Conservation (phyloP, 2,888 invertebrate species). For the Beris chalybata region DNA sequence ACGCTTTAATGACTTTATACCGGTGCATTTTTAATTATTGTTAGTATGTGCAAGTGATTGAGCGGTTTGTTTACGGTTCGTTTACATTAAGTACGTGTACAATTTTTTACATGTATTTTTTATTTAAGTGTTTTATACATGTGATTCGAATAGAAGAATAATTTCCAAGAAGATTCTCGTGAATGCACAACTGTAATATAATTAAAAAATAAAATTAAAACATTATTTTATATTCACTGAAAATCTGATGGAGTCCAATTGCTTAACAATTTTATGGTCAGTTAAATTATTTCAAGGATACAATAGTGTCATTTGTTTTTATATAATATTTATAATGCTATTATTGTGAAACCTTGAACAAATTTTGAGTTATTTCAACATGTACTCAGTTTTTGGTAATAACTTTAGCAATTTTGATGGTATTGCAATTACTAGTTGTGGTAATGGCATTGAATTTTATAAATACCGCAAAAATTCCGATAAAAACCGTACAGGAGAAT, state of each 20-base stretch:
- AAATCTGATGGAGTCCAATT: no score
- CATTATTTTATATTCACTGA: background rate
- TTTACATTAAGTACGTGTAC: conserved; percentile 16
- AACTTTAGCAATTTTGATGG: no score
- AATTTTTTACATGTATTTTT: conserved; percentile 4
- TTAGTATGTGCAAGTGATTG: conserved; percentile 20
- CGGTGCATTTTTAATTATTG: conserved; percentile 26
- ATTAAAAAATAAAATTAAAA: conserved; percentile 1
- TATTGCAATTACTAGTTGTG: no score
- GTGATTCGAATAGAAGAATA: conserved; percentile 8
- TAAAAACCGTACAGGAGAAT: no score
- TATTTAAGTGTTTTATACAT: background rate
- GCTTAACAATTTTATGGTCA: background rate
- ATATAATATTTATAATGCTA: no score
- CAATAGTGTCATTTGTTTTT: background rate
- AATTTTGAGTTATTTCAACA: no score
- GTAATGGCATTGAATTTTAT: no score
- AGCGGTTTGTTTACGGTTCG: conserved; percentile 29
- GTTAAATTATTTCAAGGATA: conserved; percentile 16
- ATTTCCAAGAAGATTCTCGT: conserved; percentile 22
- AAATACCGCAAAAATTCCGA: no score
- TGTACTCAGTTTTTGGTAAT: no score
- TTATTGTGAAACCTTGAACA: no score
- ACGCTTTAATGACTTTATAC: conserved; percentile 1
- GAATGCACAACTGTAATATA: background rate